Evolutionary conservation across 2,888 invertebrate species (phyloP), one percentile per base, ranked within the genome.

Genomic region (Dicranocentrus wangi): DNA sequence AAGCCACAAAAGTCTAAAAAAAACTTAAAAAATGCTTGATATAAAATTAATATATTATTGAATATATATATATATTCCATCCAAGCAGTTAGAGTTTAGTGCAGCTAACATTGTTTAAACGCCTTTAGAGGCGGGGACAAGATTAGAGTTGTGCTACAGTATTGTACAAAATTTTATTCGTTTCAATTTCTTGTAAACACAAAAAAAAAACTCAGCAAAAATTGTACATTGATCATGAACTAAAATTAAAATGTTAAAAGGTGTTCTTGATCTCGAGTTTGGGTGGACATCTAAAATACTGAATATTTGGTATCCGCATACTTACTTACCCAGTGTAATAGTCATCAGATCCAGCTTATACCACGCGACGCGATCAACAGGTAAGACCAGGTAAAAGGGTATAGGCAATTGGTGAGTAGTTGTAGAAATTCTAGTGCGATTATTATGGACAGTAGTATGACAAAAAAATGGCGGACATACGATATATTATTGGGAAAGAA

Each of bases 41-140:
- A 55, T 21, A 55, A n/a, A n/a, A n/a, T n/a, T n/a, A n/a, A n/a
- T n/a, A n/a, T n/a, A 47, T 47, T 47, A 32, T 32, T 47, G 15
- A 47, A 47, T 47, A n/a, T 47, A 47, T n/a, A n/a, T n/a, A n/a
- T n/a, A n/a, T n/a, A 55, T 15, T 72, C 72, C 72, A 72, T 72
- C 72, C 72, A 72, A 23, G 27, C 15, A 71, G 42, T 19, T 55
- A 43, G 25, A 66, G 15, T 25, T 3, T 13, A 39, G n/a, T 47
- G 55, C 23, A 55, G 55, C 23, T 55, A n/a, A n/a, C n/a, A 21
- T 19, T 55, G 55, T 21, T 55, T 3, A 21, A 55, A 5, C 3
- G 23, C 15, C 8, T 55, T 7, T 55, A 55, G 55, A 55, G 3
- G n/a, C 15, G 47, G 5, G n/a, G 47, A 23, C n/a, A n/a, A n/a